Conservation (phyloP, 1,140 invertebrate species). For the Popillia japonica region DNA sequence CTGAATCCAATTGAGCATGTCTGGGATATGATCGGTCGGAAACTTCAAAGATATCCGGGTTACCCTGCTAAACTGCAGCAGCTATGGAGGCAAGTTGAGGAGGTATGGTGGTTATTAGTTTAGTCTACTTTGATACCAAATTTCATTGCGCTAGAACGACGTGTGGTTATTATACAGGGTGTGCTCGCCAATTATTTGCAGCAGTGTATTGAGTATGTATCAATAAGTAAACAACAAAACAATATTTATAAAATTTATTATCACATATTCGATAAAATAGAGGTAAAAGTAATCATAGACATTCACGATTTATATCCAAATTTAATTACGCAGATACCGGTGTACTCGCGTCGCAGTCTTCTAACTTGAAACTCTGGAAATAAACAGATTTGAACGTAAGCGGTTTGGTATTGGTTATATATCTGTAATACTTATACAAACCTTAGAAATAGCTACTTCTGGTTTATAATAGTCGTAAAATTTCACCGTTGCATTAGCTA, state of each 20-base stretch:
- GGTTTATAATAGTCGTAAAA: conserved; percentile 77
- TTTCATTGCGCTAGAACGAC: too few species aligned
- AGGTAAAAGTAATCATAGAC: background rate
- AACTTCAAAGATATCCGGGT: too few species aligned
- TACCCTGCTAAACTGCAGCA: too few species aligned
- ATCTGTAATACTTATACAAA: background rate
- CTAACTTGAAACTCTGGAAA: conserved; percentile 8
- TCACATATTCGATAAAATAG: background rate
- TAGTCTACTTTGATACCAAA: too few species aligned
- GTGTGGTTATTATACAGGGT: too few species aligned
- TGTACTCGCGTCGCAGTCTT: background rate
- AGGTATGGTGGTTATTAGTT: too few species aligned
- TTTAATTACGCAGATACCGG: background rate
- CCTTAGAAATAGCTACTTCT: conserved; percentile 54
- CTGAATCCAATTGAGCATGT: too few species aligned
- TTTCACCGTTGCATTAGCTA: conserved; percentile 64
- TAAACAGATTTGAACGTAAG: background rate
- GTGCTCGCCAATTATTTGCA: too few species aligned
- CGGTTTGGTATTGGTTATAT: background rate
- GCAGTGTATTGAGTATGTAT: too few species aligned
- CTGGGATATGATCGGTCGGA: too few species aligned
- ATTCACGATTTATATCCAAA: background rate
- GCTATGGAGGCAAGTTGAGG: too few species aligned
- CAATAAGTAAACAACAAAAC: background rate
- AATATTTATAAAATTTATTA: background rate